These are phyloP conservation scores for Craniophora ligustri DNA, from an alignment of 2,888 invertebrate genomes.

Conservation along the genomic window DNA sequence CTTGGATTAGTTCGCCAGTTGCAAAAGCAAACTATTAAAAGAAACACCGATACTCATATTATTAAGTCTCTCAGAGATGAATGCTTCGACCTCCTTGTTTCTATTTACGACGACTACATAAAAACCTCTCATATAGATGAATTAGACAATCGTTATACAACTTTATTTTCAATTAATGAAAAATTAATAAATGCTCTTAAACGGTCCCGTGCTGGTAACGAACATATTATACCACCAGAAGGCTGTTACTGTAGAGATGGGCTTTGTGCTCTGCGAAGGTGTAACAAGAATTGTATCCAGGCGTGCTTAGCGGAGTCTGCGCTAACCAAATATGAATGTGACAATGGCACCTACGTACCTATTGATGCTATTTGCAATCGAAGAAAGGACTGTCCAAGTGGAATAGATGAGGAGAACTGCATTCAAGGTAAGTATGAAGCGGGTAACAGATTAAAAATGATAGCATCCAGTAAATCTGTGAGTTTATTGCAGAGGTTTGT, in stretches of 20 bases:
- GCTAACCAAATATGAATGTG: slow-evolving; percentile 69
- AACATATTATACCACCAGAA: slow-evolving; percentile 57
- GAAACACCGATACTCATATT: slow-evolving; percentile 44
- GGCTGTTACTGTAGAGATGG: slow-evolving; percentile 69
- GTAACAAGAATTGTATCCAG: slow-evolving; percentile 65
- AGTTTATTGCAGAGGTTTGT: slow-evolving; percentile 68
- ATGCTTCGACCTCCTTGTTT: slow-evolving; percentile 59
- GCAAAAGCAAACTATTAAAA: slow-evolving; percentile 57
- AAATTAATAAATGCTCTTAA: slow-evolving; percentile 72
- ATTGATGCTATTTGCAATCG: slow-evolving; percentile 71
- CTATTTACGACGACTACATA: slow-evolving; percentile 64
- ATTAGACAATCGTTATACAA: slow-evolving; percentile 62
- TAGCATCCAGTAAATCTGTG: neutral
- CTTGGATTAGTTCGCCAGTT: slow-evolving; percentile 57
- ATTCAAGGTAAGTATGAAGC: slow-evolving; percentile 60
- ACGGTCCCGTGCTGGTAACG: slow-evolving; percentile 71
- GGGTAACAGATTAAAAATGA: neutral
- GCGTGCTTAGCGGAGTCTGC: slow-evolving; percentile 67
- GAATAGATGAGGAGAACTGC: slow-evolving; percentile 75
- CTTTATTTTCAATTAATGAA: slow-evolving; percentile 64
- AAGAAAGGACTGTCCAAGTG: slow-evolving; percentile 67
- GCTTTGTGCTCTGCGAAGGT: slow-evolving; percentile 64
- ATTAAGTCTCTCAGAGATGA: slow-evolving; percentile 64
- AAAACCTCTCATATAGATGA: slow-evolving; percentile 45
- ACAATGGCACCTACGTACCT: slow-evolving; percentile 56